phyloP scores from a whole-genome alignment of 2,113 vertebrate species.

The Jaculus jaculus region DNA sequence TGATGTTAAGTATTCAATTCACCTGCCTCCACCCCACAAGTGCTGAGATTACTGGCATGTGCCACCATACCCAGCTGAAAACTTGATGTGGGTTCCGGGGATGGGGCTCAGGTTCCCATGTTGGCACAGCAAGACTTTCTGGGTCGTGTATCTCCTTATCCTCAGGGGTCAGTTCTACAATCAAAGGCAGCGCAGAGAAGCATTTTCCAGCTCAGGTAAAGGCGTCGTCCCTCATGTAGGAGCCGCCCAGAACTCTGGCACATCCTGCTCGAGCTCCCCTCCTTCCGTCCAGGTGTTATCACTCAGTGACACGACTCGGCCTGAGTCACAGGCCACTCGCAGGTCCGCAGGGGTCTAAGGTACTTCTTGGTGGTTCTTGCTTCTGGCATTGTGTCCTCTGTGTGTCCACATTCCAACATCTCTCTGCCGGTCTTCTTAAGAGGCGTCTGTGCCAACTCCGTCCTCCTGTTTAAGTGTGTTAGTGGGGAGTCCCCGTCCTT shows the following conservation, averaged over 20 bases:
- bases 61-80: no score
- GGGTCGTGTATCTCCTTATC: no score
- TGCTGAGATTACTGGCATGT: no score
- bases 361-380: not conserved
- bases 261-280: accelerated
- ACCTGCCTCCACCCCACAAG: no score
- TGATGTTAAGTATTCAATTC: no score
- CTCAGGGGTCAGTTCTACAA: no score
- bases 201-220: not conserved
- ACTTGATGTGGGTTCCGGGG: no score
- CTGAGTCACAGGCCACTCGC: not conserved
- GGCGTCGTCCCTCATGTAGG: not conserved
- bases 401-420: accelerated
- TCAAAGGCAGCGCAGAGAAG: not conserved
- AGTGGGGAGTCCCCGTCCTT: not conserved
- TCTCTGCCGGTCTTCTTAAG: not conserved
- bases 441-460: not conserved
- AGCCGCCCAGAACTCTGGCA: accelerated
- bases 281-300: accelerated
- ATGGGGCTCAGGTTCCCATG: no score
- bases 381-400: not conserved
- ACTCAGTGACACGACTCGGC: accelerated
- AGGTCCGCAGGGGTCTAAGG: no score
- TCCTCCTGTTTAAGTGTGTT: not conserved
- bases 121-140: no score